phyloP scores from a whole-genome alignment of 2,797 vertebrate genomes.

The Threskiornis aethiopicus region DNA sequence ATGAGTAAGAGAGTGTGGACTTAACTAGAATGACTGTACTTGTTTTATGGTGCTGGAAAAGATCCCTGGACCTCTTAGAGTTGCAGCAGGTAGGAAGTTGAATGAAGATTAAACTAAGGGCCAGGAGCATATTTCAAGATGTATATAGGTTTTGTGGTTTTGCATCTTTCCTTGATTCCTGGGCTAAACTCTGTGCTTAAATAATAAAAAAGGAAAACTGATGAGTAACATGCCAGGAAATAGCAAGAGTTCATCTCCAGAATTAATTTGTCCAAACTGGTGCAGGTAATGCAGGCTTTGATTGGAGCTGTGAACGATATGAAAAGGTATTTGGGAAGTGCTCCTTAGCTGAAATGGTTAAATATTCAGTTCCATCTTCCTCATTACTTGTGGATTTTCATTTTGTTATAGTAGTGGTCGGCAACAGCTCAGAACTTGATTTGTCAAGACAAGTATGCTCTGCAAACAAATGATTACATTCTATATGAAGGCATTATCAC shows the following conservation, averaged over 20 bases:
- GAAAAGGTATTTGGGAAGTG: neutral
- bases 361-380: constrained; percentile 24
- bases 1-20: neutral
- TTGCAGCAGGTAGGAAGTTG: neutral
- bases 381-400: constrained; percentile 39
- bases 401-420: constrained; percentile 28
- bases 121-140: neutral
- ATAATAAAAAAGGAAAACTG: neutral
- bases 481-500: constrained; percentile 65
- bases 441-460: constrained; percentile 68
- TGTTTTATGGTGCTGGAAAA: neutral
- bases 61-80: neutral
- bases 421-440: constrained; percentile 55
- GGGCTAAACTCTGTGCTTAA: neutral
- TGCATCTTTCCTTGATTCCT: neutral
- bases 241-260: neutral
- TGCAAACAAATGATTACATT: constrained; percentile 68
- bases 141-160: neutral
- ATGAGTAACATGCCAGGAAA: neutral
- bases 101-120: neutral
- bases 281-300: neutral
- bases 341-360: constrained; percentile 12
- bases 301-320: neutral
- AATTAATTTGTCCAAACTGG: neutral
- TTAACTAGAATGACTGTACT: neutral